A percentile compares a stretch with the other conserved stretches of the same genome.
Conservation (phyloP, 2,888 invertebrate genomes). For the Corythucha ciliata region DNA sequence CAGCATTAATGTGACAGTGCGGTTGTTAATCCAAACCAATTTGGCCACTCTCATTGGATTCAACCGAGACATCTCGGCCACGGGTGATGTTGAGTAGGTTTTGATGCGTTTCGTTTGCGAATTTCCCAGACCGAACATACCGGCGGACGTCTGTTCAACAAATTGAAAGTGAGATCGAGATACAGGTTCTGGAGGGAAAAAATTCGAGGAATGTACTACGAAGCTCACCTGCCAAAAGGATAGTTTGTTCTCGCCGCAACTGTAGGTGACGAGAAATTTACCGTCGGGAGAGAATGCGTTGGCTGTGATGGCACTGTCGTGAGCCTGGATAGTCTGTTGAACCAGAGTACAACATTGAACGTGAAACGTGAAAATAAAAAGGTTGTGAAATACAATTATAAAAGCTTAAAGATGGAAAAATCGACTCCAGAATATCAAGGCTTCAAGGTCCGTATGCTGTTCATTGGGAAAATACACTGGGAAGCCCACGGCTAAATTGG, state of each 20-base stretch:
- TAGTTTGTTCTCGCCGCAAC: conserved; percentile 84
- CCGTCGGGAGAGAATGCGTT: conserved; percentile 95
- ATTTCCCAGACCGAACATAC: conserved; percentile 94
- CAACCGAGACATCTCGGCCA: conserved; percentile 74
- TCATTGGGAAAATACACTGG: too few relatives aligned
- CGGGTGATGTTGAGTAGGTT: conserved; percentile 86
- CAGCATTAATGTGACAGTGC: conserved; percentile 85
- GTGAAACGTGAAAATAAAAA: not conserved
- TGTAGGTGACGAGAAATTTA: conserved; percentile 92
- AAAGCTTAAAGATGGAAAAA: too few relatives aligned
- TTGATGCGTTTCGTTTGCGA: conserved; percentile 94
- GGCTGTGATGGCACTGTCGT: conserved; percentile 81
- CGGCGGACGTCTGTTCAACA: conserved; percentile 53
- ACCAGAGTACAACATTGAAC: not conserved
- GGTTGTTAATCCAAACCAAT: conserved; percentile 90
- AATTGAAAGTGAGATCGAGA: conserved; percentile 16
- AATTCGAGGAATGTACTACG: not conserved
- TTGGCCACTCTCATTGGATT: conserved; percentile 85
- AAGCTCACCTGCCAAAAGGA: conserved; percentile 90
- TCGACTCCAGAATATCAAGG: too few relatives aligned
- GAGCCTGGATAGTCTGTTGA: conserved; percentile 72
- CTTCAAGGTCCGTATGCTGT: too few relatives aligned
- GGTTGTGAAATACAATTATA: not conserved
- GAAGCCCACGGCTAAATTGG: too few relatives aligned
- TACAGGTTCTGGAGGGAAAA: not conserved